Base-by-base conservation (phyloP, 2,888 invertebrate species). In the Salticus scenicus region DNA sequence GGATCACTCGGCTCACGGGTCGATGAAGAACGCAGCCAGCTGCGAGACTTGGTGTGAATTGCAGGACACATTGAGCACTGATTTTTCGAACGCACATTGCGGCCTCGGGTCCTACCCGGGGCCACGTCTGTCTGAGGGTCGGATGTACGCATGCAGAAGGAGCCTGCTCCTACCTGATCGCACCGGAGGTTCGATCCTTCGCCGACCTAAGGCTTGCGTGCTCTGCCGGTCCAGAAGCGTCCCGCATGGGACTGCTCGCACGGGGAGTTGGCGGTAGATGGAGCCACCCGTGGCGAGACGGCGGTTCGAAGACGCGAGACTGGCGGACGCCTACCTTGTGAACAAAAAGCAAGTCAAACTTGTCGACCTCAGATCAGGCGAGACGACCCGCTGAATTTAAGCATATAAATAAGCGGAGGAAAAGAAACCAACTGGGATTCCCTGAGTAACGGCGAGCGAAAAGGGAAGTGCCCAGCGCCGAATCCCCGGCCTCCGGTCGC, bases 351-450 rank as follows among this genome's bases (percentile, higher is more conserved):
- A n/a, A n/a, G n/a, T n/a, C n/a, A n/a, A n/a, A 37, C 37, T 37
- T 78, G 80, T 80, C 80, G 80, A 80, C 80, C 80, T 80, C 80
- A 80, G 80, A 73, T 80, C 90, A 90, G 90, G 89, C 90, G 90
- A 89, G 91, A 91, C 72, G 89, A 92, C 91, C 91, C 91, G 91
- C 91, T 90, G 90, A 92, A 93, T 91, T 93, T 93, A 93, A 94
- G 93, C 93, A 94, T 94, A 94, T 94, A 92, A 94, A 91, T 94
- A 93, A 93, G 93, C 93, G 93, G 93, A 93, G 94, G 94, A 94
- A 94, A 94, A 94, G 93, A 94, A 94, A 94, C 92, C 92, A 93
- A 93, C 92, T 88, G 92, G 92, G 93, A 93, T 93, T 93, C 92
- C 93, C 92, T 90, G 90, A 93, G 93, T 93, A 94, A 92, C 67